Evolutionary conservation across 2,113 vertebrate species (phyloP), one percentile per base, ranked within the genome.

Genomic region (Eurypyga helias): DNA sequence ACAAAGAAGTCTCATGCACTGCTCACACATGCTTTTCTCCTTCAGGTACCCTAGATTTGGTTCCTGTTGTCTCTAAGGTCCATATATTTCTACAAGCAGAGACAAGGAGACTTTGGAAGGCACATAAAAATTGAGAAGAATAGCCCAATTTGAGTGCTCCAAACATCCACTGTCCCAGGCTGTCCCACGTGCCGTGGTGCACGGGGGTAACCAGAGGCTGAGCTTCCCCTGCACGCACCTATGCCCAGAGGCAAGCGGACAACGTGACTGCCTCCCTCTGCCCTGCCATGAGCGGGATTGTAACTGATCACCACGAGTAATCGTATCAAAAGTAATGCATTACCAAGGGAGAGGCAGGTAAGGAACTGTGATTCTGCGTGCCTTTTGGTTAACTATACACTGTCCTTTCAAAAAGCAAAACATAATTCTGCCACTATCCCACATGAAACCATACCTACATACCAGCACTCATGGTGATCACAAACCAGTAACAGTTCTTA

Each of bases 241-340:
- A 19, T 5, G 1, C 9, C 25, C 11, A 51, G 23, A 28, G 23
- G n/a, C 38, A 57, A 26, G 28, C 2, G 24, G 46, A 31, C 60
- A 51, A 57, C 1, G 10, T 3, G 1, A n/a, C 33, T 24, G 54
- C 31, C 17, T 20, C 29, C 16, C 48, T 83, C 57, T 57, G 41
- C 43, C 14, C 15, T 41, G 61, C 9, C 3, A 6, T 6, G 11
- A 38, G 26, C 0, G 1, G 45, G 9, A 54, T n/a, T 2, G 0
- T 25, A 73, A n/a, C 48, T 33, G 15, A 16, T 21, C 29, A 34
- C 6, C 36, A 13, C 1, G 4, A 55, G 57, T 38, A 41, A 46
- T 17, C 60, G 14, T 13, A 69, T 13, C 31, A 34, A 16, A 75
- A 70, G 45, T 33, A 79, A 75, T 10, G 17, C 29, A 2, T 9